Evolutionary conservation across 2,797 vertebrate genomes (phyloP), one percentile per base, ranked within the genome.

Genomic region (Diplodus sargus): DNA sequence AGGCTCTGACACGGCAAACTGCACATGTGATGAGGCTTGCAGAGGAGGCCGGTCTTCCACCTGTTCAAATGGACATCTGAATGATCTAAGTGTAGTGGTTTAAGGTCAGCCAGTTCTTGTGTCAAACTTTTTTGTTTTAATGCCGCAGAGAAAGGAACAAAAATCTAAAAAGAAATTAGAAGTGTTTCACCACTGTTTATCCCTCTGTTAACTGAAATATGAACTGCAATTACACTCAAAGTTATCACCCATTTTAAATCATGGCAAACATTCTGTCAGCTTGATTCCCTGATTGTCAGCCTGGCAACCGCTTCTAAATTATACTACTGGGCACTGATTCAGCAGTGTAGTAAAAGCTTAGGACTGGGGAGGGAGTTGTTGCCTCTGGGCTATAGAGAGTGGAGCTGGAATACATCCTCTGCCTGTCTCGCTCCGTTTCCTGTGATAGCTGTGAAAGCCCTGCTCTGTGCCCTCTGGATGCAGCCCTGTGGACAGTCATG

Each of bases 391-490:
- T 70, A 47, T 43, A 70, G 69, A 78, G 53, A 52, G 70, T 13
- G 64, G 9, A 72, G 52, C 74, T 63, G 3, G 52, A 78, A 56
- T 39, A 67, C 75, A 73, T 80, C 75, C 79, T 74, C 61, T 43
- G 67, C 65, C 69, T 56, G 74, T 69, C 71, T 77, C 4, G 23
- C 79, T 71, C 52, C 0, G 48, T 67, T 89, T 89, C 58, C 86
- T 84, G 70, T 12, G 70, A 80, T 73, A 53, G 71, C 80, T 70
- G 79, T 65, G 60, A 80, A 81, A 74, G 51, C 28, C 8, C 61
- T 23, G 68, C 65, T 77, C 82, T 1, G 69, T 78, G 70, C 70
- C 70, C 68, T 78, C 72, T 74, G 78, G 67, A 64, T 69, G 82
- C 76, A 71, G 82, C 81, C 68, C 68, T 42, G 49, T 47, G 66